These are phyloP conservation scores for Chydorus sphaericus DNA, from an alignment of 2,888 invertebrate genomes.

Conservation along the genomic window DNA sequence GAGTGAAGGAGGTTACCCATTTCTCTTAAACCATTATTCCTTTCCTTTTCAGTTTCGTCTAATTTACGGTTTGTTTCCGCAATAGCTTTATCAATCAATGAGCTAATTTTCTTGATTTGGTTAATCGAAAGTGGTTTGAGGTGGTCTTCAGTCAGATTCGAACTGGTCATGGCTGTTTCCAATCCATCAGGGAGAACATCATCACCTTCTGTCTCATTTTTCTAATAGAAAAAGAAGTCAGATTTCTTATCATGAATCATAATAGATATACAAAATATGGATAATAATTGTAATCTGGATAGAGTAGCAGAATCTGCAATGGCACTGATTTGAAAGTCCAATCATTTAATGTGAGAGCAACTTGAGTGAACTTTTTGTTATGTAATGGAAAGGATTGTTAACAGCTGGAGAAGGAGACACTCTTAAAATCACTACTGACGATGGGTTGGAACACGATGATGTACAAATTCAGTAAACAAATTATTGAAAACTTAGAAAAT, in stretches of 20 bases:
- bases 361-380: background rate
- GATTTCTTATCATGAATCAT: background rate
- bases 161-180: conserved; percentile 33
- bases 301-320: background rate
- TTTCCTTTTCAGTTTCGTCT: conserved; percentile 50
- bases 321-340: conserved; percentile 2
- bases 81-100: conserved; percentile 69
- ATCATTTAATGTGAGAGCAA: conserved; percentile 8
- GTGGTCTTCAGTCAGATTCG: conserved; percentile 50
- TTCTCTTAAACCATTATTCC: conserved; percentile 71
- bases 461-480: background rate
- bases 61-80: conserved; percentile 56
- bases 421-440: too few relatives aligned
- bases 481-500: background rate
- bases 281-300: background rate
- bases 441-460: background rate
- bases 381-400: background rate
- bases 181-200: conserved; percentile 30
- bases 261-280: background rate
- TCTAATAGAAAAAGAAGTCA: conserved; percentile 26
- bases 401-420: background rate
- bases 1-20: conserved; percentile 90
- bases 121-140: conserved; percentile 64
- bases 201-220: conserved; percentile 36
- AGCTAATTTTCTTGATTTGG: conserved; percentile 78